Evolutionary conservation across 2,888 invertebrate species (phyloP), one percentile per base, ranked within the genome.

Genomic region (Dicycla oo): DNA sequence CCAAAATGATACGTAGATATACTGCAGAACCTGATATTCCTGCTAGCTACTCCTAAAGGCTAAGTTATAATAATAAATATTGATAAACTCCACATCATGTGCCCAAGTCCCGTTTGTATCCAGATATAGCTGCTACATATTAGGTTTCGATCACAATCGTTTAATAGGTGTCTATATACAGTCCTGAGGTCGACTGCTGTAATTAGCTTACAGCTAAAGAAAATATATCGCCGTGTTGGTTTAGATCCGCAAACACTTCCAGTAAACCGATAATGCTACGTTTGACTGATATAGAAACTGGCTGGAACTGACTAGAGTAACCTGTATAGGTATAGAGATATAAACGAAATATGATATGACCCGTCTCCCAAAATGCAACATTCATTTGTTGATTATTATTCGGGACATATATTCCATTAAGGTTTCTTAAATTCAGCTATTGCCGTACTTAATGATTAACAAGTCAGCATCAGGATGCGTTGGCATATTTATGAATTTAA

Each of bases 241-340:
- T 88, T 86, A 91, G 91, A 92, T 94, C 93, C 93, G 93, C 87
- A 86, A 92, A 86, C 89, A 85, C 88, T 94, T 94, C 93, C 82
- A 92, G 91, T 88, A 84, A 93, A 88, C 87, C 80, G 85, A 88
- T 92, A 89, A 91, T 91, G 85, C 88, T 88, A 85, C 78, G 75
- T 66, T 71, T 67, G 47, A 57, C 34, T 71, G 56, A 71, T 69
- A 30, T 80, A 78, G 30, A 73, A 69, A 3, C 20, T 58, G 0
- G 1, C 88, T 90, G 69, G 87, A 88, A 69, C 66, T 3, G 85
- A 8, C 78, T 40, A 38, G 38, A 38, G 34, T 34, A 34, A 34
- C 3, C 34, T 34, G 6, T 6, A 3, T 6, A 30, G 3, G 2
- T 30, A 38, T 38, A 7, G 5, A 38, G 38, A 38, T 38, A 38